These are phyloP conservation scores for Stramonita haemastoma DNA, from an alignment of 2,888 invertebrate genomes.

Conservation along the genomic window DNA sequence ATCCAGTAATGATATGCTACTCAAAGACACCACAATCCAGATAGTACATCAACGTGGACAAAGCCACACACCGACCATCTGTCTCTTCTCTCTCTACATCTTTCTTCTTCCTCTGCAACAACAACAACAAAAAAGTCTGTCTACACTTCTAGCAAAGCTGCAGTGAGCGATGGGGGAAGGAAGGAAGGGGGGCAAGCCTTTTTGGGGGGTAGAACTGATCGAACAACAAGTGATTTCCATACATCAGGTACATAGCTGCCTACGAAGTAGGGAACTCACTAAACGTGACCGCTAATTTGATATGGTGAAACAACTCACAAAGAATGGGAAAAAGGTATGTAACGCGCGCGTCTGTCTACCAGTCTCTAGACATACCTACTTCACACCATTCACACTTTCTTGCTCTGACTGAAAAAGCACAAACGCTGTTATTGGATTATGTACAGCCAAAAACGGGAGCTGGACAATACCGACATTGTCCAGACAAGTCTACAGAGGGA, in stretches of 20 bases:
- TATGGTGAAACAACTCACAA: conserved; percentile 10
- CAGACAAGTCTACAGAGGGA: neutral
- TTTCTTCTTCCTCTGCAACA: no score
- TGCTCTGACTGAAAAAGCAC: conserved; percentile 4
- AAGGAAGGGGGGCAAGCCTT: neutral
- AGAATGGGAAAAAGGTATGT: neutral
- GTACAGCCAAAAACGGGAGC: neutral
- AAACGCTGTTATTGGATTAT: neutral
- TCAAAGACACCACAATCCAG: no score
- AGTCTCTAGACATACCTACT: neutral
- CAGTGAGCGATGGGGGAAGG: neutral
- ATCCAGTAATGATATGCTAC: no score
- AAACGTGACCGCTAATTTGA: conserved; percentile 13
- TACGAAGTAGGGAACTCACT: conserved; percentile 40
- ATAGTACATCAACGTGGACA: no score
- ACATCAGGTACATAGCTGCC: conserved; percentile 38
- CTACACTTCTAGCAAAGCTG: conserved; percentile 2
- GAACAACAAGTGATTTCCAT: conserved; percentile 2
- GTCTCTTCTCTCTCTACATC: no score
- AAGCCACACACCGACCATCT: no score
- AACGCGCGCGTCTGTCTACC: neutral
- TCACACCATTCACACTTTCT: neutral
- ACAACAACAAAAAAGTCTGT: neutral
- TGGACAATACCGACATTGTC: neutral
- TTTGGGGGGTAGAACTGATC: neutral